Evolutionary conservation across 1,140 invertebrate species (phyloP).

Genomic region (Tyrophagus putrescentiae): DNA sequence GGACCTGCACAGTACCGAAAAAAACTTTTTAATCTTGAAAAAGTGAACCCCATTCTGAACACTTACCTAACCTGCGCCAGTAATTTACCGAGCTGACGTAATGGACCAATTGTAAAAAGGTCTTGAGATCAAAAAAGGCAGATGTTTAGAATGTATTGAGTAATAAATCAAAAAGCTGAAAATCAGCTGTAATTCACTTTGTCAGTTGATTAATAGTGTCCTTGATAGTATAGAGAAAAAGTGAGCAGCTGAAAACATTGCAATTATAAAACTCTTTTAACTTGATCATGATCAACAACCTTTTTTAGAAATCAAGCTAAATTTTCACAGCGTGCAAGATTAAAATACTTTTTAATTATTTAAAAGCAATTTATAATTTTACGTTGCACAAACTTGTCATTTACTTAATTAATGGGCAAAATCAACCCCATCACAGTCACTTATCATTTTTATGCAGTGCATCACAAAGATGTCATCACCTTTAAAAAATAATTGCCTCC

Average conservation of each 20-base stretch:
- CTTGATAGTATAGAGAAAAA: background rate
- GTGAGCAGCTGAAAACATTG: background rate
- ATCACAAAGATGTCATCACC: too few relatives aligned
- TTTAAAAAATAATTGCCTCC: too few relatives aligned
- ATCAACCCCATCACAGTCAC: too few relatives aligned
- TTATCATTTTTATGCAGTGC: too few relatives aligned
- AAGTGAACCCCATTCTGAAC: background rate
- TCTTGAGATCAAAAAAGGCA: background rate
- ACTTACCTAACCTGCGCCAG: slow-evolving; percentile 15
- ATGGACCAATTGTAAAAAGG: background rate
- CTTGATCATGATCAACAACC: background rate
- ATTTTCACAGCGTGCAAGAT: too few relatives aligned
- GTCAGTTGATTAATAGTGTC: background rate
- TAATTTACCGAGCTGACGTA: slow-evolving; percentile 11
- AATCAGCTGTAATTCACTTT: background rate
- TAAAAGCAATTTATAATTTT: too few relatives aligned
- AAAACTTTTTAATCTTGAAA: background rate
- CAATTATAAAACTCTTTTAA: too few relatives aligned
- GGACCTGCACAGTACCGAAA: slow-evolving; percentile 6
- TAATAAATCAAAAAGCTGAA: background rate
- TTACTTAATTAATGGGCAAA: too few relatives aligned
- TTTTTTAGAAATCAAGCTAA: background rate
- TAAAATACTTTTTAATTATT: too few relatives aligned
- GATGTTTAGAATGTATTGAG: background rate
- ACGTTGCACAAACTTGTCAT: too few relatives aligned